A percentile compares a stretch with the other conserved stretches of the same genome.
Conservation (phyloP, 2,888 invertebrate species). For the Dendrolimus houi region DNA sequence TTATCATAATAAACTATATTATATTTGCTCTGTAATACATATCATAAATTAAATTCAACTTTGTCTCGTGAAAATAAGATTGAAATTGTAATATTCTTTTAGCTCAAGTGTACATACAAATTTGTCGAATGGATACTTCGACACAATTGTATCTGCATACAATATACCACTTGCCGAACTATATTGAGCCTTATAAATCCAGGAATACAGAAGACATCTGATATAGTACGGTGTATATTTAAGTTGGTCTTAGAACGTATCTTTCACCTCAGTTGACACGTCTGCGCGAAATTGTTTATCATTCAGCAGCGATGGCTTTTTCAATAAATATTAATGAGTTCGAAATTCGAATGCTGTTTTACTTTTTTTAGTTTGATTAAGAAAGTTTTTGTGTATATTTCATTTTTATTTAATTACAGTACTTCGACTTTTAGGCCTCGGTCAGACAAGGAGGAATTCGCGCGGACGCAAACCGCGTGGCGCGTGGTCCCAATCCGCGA, state of each 20-base stretch:
- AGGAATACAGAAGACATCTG: neutral
- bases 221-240: neutral
- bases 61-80: neutral
- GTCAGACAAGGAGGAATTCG: too few relatives aligned
- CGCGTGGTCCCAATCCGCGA: too few relatives aligned
- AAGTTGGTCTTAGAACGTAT: constrained; percentile 17
- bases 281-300: constrained; percentile 33
- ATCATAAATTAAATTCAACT: neutral
- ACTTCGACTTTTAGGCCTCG: too few relatives aligned
- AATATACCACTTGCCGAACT: neutral
- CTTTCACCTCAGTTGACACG: constrained; percentile 36
- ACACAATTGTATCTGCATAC: constrained; percentile 1
- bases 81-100: neutral
- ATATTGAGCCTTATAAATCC: constrained; percentile 1
- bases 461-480: too few relatives aligned
- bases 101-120: neutral
- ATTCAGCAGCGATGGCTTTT: constrained; percentile 33
- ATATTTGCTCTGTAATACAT: neutral
- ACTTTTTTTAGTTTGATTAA: constrained; percentile 43
- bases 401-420: too few relatives aligned
- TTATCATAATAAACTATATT: constrained; percentile 47
- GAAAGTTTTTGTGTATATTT: constrained; percentile 32
- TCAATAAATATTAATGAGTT: constrained; percentile 47
- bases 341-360: constrained; percentile 13
- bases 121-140: neutral